A percentile compares a stretch with the other conserved stretches of the same genome.
Evolutionary conservation across 2,113 vertebrate genomes (phyloP).

Genomic region (Misgurnus mizolepis): DNA sequence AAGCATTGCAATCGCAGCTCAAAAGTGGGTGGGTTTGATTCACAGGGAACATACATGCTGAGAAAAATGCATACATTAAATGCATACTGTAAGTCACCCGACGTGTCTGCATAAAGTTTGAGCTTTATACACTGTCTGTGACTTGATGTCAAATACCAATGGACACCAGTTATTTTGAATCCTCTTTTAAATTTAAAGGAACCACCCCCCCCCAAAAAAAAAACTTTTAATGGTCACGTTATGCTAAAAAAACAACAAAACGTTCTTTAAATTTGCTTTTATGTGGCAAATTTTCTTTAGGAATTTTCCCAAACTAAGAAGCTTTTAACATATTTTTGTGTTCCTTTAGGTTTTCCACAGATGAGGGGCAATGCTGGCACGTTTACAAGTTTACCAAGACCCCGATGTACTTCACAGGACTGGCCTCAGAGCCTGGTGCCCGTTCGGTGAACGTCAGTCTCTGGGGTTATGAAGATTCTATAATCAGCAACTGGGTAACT

Average conservation of each 20-base stretch:
- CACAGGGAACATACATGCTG: too few species aligned
- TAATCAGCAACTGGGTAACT: constrained; percentile 83
- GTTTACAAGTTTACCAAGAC: constrained; percentile 79
- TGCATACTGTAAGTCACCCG: too few species aligned
- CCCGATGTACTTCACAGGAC: constrained; percentile 85
- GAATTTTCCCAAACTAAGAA: not conserved
- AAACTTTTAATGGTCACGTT: not conserved
- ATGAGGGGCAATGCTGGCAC: constrained; percentile 93
- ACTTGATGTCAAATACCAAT: too few species aligned
- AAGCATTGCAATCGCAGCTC: too few species aligned
- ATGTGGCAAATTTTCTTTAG: not conserved
- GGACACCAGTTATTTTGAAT: too few species aligned
- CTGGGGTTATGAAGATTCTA: constrained; percentile 85
- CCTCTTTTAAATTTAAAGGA: too few species aligned
- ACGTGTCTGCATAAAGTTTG: too few species aligned
- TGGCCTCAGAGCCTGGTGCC: constrained; percentile 89
- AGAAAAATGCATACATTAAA: too few species aligned
- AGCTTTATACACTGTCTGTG: too few species aligned
- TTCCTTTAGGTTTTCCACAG: constrained; percentile 85
- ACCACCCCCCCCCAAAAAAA: too few species aligned
- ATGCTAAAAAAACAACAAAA: not conserved
- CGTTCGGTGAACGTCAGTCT: constrained; percentile 90
- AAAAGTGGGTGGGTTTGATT: too few species aligned
- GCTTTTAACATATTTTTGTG: not conserved
- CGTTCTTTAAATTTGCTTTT: not conserved